phyloP scores from a whole-genome alignment of 2,113 vertebrate genomes.

The Fregetta grallaria region DNA sequence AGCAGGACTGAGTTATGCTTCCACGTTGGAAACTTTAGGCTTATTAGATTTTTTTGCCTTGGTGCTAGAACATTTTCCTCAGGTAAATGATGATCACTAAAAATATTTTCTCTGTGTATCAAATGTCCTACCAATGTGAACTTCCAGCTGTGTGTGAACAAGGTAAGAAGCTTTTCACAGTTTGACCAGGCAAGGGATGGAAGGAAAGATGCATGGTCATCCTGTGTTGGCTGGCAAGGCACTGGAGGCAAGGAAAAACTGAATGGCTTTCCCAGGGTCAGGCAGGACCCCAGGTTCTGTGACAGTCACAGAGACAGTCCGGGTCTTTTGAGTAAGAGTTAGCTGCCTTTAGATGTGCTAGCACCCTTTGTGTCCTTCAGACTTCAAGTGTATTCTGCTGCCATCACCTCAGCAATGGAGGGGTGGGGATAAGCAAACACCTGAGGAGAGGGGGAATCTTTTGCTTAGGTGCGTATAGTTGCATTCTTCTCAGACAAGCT shows the following conservation, averaged over 20 bases:
- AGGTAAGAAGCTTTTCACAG: neutral
- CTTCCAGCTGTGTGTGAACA: neutral
- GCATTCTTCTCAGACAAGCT: neutral
- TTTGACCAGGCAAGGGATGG: neutral
- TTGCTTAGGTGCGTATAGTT: neutral
- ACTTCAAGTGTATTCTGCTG: neutral
- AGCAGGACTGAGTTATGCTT: neutral
- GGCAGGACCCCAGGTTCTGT: neutral
- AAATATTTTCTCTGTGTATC: neutral
- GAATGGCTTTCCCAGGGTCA: neutral
- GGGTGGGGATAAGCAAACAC: neutral
- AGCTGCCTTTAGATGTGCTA: neutral
- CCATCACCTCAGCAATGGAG: neutral
- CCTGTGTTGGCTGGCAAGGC: neutral
- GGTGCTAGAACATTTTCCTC: neutral
- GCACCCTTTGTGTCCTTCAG: neutral
- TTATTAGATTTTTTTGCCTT: neutral
- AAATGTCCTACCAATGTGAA: neutral
- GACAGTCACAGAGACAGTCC: neutral
- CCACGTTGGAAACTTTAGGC: neutral
- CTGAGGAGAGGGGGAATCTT: neutral
- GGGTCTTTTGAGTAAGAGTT: neutral
- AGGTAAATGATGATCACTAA: neutral
- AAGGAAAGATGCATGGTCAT: neutral
- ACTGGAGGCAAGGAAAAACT: neutral